Conservation (phyloP, 1,140 invertebrate genomes). For the Cydia pomonella region DNA sequence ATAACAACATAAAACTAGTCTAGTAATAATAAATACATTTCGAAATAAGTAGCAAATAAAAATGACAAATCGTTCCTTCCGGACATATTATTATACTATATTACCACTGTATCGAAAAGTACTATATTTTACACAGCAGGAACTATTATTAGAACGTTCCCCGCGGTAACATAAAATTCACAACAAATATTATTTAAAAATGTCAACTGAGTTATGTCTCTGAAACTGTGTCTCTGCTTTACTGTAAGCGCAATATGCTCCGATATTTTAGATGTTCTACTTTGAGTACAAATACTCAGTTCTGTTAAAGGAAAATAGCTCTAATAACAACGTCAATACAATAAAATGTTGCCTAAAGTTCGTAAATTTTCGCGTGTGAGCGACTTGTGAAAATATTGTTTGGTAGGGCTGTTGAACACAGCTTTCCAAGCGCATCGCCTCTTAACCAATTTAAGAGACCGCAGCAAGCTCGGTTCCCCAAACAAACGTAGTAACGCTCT, state of each 20-base stretch:
- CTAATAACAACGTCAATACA: background rate
- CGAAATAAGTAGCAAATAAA: background rate
- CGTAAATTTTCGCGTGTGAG: background rate
- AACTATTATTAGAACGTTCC: constrained; percentile 12
- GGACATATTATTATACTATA: background rate
- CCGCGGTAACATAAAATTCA: background rate
- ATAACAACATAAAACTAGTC: no score
- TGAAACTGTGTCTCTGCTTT: background rate
- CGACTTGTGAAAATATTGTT: background rate
- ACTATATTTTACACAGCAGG: background rate
- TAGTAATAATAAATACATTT: no score
- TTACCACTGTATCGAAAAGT: background rate
- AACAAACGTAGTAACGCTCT: no score
- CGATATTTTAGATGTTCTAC: background rate
- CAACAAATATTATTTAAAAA: constrained; percentile 12
- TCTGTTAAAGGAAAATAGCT: background rate
- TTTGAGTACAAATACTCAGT: background rate
- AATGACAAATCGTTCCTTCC: background rate
- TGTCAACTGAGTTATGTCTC: background rate
- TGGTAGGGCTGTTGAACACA: background rate
- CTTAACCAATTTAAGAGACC: background rate
- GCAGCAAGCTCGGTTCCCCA: no score
- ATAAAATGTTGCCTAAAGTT: background rate
- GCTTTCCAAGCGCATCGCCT: background rate
- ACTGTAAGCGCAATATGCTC: background rate